Conservation (phyloP, 2,113 vertebrate genomes). For the Nesoenas mayeri region DNA sequence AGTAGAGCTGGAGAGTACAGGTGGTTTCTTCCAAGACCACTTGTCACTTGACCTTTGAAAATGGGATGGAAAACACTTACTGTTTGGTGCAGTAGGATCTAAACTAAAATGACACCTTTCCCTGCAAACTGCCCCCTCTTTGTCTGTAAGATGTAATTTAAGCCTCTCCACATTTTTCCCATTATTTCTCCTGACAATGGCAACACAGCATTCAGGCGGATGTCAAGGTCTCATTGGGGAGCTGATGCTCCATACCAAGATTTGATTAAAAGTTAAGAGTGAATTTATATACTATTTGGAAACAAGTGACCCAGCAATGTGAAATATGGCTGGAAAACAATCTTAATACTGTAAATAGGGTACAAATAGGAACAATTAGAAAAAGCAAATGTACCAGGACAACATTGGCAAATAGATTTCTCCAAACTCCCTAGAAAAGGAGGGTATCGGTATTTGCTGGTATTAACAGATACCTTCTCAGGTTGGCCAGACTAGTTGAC, state of each 20-base stretch:
- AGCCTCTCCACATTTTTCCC: background rate
- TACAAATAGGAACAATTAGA: no score
- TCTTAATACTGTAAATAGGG: no score
- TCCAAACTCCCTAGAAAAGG: no score
- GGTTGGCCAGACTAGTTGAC: no score
- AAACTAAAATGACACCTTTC: background rate
- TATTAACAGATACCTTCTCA: no score
- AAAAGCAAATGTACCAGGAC: no score
- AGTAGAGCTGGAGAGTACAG: background rate
- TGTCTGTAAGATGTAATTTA: background rate
- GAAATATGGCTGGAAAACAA: no score
- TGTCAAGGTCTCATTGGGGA: background rate
- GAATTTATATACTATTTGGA: no score
- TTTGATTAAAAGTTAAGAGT: no score
- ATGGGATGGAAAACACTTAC: background rate
- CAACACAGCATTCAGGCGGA: background rate
- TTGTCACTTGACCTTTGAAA: background rate
- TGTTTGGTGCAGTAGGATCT: background rate
- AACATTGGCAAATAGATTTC: no score
- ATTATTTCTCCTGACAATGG: background rate
- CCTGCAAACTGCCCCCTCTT: background rate
- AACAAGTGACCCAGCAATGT: no score
- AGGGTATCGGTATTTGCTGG: no score
- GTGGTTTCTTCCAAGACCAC: background rate
- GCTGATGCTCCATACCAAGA: background rate